Percentiles rank a stretch among this genome's conserved stretches.
phyloP scores from a whole-genome alignment of 2,797 vertebrate species.

The Periophthalmus magnuspinnatus region DNA sequence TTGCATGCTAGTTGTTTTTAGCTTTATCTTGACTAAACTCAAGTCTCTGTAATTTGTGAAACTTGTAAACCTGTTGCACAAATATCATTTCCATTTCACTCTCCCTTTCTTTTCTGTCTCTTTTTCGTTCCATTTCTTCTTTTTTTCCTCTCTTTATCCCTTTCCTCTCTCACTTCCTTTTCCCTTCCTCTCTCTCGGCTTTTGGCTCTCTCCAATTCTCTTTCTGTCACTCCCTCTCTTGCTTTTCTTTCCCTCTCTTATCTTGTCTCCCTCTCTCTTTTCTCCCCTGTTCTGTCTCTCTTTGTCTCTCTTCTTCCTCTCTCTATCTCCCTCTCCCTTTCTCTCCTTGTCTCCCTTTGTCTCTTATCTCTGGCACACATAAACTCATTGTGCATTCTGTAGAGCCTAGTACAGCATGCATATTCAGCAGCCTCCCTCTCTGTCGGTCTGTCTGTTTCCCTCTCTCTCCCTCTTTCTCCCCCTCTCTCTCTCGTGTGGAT shows the following conservation, averaged over 20 bases:
- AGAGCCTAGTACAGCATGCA: slow-evolving; percentile 4
- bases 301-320: no score
- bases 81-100: no score
- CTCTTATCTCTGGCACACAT: slow-evolving; percentile 11
- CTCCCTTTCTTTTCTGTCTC: no score
- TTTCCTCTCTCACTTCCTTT: not conserved
- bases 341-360: not conserved
- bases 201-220: not conserved
- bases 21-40: no score
- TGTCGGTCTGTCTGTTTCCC: not conserved
- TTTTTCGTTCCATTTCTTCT: no score
- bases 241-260: not conserved
- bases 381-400: slow-evolving; percentile 11
- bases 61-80: no score
- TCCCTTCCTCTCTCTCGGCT: not conserved
- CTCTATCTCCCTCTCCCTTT: not conserved
- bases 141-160: not conserved
- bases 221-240: not conserved
- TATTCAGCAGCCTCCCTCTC: slow-evolving; percentile 11
- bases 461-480: slow-evolving; percentile 8
- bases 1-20: no score
- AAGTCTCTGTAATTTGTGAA: no score
- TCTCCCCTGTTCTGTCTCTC: not conserved
- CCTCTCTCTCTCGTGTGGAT: slow-evolving; percentile 11
- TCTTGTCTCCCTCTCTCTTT: not conserved